Evolutionary conservation across 2,113 vertebrate species (phyloP), one percentile per base, ranked within the genome.

Genomic region (Cyprinus carpio): DNA sequence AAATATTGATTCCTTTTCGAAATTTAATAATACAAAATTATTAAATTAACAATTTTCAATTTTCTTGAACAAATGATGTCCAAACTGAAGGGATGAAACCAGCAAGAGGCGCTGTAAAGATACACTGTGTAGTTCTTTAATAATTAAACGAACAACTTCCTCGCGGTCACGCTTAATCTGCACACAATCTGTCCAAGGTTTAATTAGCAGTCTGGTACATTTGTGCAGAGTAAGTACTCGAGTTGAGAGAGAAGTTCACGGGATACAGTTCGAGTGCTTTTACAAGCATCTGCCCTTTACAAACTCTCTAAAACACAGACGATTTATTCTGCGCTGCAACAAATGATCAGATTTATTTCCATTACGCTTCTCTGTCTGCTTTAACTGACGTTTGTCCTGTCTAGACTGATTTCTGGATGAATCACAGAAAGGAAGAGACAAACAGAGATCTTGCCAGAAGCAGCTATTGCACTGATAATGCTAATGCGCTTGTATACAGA

Each of bases 271-370:
- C 65, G 20, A 31, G 49, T 56, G 25, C 29, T 6, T n/a, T 60
- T 8, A 15, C 12, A 62, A n/a, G 20, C 29, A 79, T 79, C 76
- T 78, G 54, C 11, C 15, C 56, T 46, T 43, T 10, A n/a, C 23
- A 40, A 80, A 25, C 18, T 5, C 31, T 37, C 29, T 56, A 58
- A 56, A 58, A 23, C 20, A 58, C 27, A 23, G 27, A 25, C 10
- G 8, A 12, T 40, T 60, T 37, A 25, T 81, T 65, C 60, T 83
- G 20, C 16, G 20, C 76, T 46, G 67, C 69, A 87, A 56, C 37
- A 79, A 62, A 87, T 84, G 65, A 87, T 74, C 65, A 46, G 71
- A 84, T 87, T 43, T 74, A 62, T 80, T 71, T 84, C 65, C 81
- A 80, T 87, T 78, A 83, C 34, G 11, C 64, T 77, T 81, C 37